Base-by-base conservation (phyloP, 2,113 vertebrate species). In the Mionectes macconnelli region DNA sequence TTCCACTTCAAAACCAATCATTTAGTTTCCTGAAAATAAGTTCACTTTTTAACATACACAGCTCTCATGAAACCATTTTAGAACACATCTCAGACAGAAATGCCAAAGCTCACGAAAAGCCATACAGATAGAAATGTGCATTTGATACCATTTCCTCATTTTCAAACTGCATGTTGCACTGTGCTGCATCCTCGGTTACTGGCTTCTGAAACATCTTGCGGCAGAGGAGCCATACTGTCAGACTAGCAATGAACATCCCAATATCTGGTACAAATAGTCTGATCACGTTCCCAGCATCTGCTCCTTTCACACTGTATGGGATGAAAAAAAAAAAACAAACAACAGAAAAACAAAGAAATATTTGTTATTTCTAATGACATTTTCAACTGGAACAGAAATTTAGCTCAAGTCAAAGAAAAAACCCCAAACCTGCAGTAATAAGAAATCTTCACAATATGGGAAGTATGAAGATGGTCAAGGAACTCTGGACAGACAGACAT, bases 221-320 rank as follows among this genome's bases (percentile, higher is more conserved):
- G 95, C 99, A 99, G 97, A 99, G 63, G 57, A 99, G 98, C 99
- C 99, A 99, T 94, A 98, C 98, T 72, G 98, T 96, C 97, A 99
- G 94, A 59, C 99, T 98, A 12, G 97, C 98, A 85, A 99, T 91
- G 96, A 99, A 99, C 99, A 99, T 99, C 87, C 99, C 99, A 13
- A 99, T 99, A 89, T 99, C 99, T 16, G 99, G 99, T 81, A 99
- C 97, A 96, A 99, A 99, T 60, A 99, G 98, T 37, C 99, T 97
- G 96, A 99, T 99, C 72, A 99, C 99, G 75, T 99, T 99, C 70
- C 99, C 99, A 16, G 99, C 98, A 59, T 99, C 99, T 49, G 99
- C 98, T 75, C 99, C 99, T 64, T 98, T 98, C 95, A 99, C 98
- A 67, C 99, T 99, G 96, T 8, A 63, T 84, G 97, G 44, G 90